Conservation (phyloP, 2,888 invertebrate genomes). For the Cybosia mesomella region DNA sequence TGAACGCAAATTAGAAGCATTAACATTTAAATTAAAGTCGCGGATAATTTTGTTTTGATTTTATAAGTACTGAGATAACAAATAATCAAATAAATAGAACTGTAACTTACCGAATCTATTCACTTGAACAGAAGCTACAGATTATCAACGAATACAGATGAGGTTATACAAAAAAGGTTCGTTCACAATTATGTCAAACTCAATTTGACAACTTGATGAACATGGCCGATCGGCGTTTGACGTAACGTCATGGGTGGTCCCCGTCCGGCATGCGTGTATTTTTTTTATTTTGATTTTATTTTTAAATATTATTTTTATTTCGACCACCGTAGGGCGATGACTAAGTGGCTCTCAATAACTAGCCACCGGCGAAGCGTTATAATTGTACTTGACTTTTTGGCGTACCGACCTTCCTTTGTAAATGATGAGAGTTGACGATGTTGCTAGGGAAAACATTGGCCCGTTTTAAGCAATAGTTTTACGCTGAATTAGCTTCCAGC, state of each 20-base stretch:
- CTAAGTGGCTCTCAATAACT: slow-evolving; percentile 82
- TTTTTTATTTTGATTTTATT: slow-evolving; percentile 61
- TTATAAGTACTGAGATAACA: neutral
- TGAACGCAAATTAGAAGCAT: too few species aligned
- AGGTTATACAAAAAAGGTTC: slow-evolving; percentile 68
- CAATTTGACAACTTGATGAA: slow-evolving; percentile 86
- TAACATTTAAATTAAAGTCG: too few species aligned
- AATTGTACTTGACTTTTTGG: slow-evolving; percentile 71
- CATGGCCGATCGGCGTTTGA: slow-evolving; percentile 78
- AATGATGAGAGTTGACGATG: slow-evolving; percentile 26
- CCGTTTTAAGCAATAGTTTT: neutral
- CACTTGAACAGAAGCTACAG: slow-evolving; percentile 63
- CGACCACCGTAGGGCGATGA: slow-evolving; percentile 74
- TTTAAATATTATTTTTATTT: slow-evolving; percentile 68
- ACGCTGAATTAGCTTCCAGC: neutral
- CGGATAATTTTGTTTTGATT: too few species aligned
- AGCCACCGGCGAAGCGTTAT: slow-evolving; percentile 78
- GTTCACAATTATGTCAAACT: slow-evolving; percentile 84
- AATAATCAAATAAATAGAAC: neutral
- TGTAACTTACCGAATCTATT: slow-evolving; percentile 41
- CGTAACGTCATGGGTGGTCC: slow-evolving; percentile 83
- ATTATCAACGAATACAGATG: slow-evolving; percentile 57
- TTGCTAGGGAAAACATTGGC: slow-evolving; percentile 16
- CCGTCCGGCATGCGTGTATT: slow-evolving; percentile 63
- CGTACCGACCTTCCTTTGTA: slow-evolving; percentile 27